Evolutionary conservation across 1,140 invertebrate species (phyloP), one percentile per base, ranked within the genome.

Genomic region (Cataglyphis hispanica): DNA sequence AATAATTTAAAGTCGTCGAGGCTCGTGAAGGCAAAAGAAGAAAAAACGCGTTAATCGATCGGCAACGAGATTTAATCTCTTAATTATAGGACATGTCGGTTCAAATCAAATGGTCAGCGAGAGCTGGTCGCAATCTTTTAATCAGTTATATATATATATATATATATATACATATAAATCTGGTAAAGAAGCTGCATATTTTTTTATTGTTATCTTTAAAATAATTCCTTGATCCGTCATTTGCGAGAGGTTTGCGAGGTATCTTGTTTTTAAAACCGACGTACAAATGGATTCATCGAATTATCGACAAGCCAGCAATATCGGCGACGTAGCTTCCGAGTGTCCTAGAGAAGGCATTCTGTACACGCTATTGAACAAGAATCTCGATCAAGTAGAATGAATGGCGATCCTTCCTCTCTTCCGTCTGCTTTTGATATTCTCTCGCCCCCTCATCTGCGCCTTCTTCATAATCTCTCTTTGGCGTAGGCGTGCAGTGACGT

Each of bases 401-500:
- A 93, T 92, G 90, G 87, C 88, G 81, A 56, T 27, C 56, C 78
- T 64, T 34, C 76, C 81, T 74, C 46, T 85, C 37, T 67, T 53
- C 75, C 75, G 50, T 78, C 66, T 77, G 64, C 84, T 69, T 75
- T 75, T 53, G 63, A 80, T 90, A 78, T 86, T 80, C 53, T 67
- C 43, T 67, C 43, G 46, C 67, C 75, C 67, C 74, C 58, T 40
- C 77, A 50, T 67, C 34, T 34, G n/a, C 22, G 31, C n/a, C 67
- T 34, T 22, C 50, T 25, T 78, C 60, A 78, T 74, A 64, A 89
- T 88, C 84, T 78, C 86, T 88, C 78, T 77, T 78, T 78, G 75
- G 72, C 85, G 63, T 85, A 89, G 89, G 93, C 93, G 93, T 93
- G 93, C 90, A 90, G 87, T 84, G 78, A 74, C 78, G 93, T 93